Base-by-base conservation (phyloP, 53 echinoderm and acorn worm species). In the Apostichopus leukothele region DNA sequence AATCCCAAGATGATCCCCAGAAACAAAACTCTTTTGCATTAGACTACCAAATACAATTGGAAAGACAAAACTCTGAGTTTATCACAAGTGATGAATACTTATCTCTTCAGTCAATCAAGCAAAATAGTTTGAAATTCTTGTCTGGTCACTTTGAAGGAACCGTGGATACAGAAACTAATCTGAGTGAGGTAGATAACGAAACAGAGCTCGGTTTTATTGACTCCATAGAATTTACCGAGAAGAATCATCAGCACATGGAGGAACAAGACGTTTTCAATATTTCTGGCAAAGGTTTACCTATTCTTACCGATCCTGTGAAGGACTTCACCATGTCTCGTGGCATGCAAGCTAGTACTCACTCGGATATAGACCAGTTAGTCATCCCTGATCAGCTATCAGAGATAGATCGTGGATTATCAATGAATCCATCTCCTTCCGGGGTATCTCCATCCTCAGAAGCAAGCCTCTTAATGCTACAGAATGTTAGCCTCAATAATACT, bases 241-340 rank as follows among this genome's bases (percentile, higher is more conserved):
- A 51, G 12, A 6, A 13, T 27, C 11, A 6, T 76, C 50, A 8
- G 13, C 52, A 16, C 12, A 76, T 76, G 77, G 77, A 76, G 77
- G 71, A 71, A 16, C 50, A 13, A 52, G 27, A 51, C 8, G 50
- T 13, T 76, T 16, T 76, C 7, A 13, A 76, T 76, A 51, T 85
- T 4, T 67, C 66, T 10, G 67, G 66, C 12, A 85, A 85, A 9
- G 57, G 83, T 25, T 67, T 66, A 27, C 67, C 68, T 20, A 50
- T 25, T 27, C 6, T 85, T 10, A n/a, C 23, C 11, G 85, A 85
- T 26, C 85, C 85, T 13, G 68, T 85, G 8, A 67, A 27, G 66
- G 85, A 85, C 9, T 85, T 63, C 60, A 67, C 66, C 39, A 85
- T 85, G 67, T 85, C 85, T 21, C 85, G 85, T 8, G 85, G 85